Evolutionary conservation across 1,140 invertebrate genomes (phyloP), one percentile per base, ranked within the genome.

Genomic region (Psix sp.): DNA sequence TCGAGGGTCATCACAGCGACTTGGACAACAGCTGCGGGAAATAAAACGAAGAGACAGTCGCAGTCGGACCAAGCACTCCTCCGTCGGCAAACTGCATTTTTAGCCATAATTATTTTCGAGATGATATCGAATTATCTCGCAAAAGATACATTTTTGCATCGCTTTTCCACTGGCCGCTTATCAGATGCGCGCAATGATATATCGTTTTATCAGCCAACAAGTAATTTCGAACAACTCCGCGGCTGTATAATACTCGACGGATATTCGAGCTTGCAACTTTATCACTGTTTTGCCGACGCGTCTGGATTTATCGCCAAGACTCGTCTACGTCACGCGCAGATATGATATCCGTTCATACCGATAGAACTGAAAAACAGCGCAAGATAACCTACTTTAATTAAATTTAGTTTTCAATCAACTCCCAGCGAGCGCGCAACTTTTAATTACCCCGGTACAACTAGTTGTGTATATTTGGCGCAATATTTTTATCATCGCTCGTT

Each of bases 321-420:
- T 15, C 24, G 35, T 13, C 42, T 26, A 9, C 2, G n/a, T 7
- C 14, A 13, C 20, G 16, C 26, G 31, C 38, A 39, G 45, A 67
- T 70, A 29, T 42, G 46, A 51, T 20, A 46, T 70, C 38, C 48
- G 21, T 5, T 45, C 51, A 20, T 21, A 68, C 16, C 38, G 24
- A 52, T 70, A 54, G 13, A 13, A 21, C 38, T 35, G 39, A 24
- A 33, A 40, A 9, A 9, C 31, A 24, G 26, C 16, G 26, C 31
- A 33, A 56, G 49, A 65, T 65, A 56, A 56, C 62, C 62, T 49
- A 65, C 21, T 63, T 56, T 45, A 56, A 57, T 56, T 66, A 56
- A 65, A 65, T 56, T 66, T 66, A 48, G 43, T 48, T 66, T 48
- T 65, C 62, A 66, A 57, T 66, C 62, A 56, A 66, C 49, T 42